Base-by-base conservation (phyloP, 2,113 vertebrate genomes). In the Rhinopithecus roxellana region DNA sequence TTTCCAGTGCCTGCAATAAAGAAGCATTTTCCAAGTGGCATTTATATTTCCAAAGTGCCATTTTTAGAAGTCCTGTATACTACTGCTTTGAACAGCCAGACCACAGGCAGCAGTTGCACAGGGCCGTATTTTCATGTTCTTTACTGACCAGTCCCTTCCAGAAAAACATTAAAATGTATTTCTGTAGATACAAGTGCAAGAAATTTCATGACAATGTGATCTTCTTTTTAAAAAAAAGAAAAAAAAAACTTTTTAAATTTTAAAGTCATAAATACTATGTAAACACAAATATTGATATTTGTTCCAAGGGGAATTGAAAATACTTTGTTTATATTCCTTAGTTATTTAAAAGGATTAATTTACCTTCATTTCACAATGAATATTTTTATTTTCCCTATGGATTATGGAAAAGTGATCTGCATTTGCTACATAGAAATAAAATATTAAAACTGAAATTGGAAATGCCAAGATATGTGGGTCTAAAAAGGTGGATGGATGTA, bases 341-440 rank as follows among this genome's bases (percentile, higher is more conserved):
- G 91, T 96, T 95, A 27, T 95, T 96, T 97, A 40, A 69, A 78
- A 72, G 23, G 40, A 64, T 59, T 87, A 27, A 95, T 97, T 97
- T 90, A 89, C 5, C 40, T 95, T 79, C 55, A 64, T 97, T 67
- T 98, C 95, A 92, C 1, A 22, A 43, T 67, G 45, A 61, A 25
- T 82, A 79, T 84, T 81, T 38, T 72, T 78, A 55, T 57, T 92
- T 95, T 86, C 43, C 55, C 55, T 78, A 2, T 61, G 52, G 23
- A 52, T n/a, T 85, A 97, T 90, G 55, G 74, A 90, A 94, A 96
- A 79, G 40, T 70, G 30, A 64, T 92, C 52, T 61, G 70, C 20
- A 75, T 90, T 94, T 92, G 17, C 43, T 61, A 80, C 12, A 20
- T 27, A 52, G 52, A 92, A 93, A 30, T 48, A 67, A 86, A 55